phyloP scores from a whole-genome alignment of 2,797 vertebrate species.

The Pempheris klunzingeri region DNA sequence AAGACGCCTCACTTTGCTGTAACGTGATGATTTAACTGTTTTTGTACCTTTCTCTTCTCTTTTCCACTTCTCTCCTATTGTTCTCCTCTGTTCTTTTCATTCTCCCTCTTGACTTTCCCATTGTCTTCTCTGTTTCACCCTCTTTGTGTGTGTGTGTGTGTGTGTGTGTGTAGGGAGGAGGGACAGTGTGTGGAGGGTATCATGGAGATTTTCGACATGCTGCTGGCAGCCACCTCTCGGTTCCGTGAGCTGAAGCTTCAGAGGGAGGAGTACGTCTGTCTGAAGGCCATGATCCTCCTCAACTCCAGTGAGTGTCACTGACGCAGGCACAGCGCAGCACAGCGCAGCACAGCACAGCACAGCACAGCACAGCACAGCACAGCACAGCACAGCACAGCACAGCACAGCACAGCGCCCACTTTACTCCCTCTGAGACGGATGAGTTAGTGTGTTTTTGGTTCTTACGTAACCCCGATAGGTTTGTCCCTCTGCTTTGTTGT shows the following conservation, averaged over 20 bases:
- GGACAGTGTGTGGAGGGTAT: slow-evolving; percentile 97
- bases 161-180: slow-evolving; percentile 88
- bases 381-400: too few relatives aligned
- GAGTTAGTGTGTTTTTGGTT: not conserved
- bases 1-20: too few relatives aligned
- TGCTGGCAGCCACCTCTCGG: slow-evolving; percentile 94
- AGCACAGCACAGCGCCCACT: not conserved
- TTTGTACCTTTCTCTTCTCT: not conserved
- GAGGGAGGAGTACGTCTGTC: slow-evolving; percentile 96
- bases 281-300: slow-evolving; percentile 98
- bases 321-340: not conserved
- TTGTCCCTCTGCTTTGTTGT: slow-evolving; percentile 27
- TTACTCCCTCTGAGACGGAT: not conserved
- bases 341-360: too few relatives aligned
- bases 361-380: too few relatives aligned
- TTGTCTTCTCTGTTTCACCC: not conserved
- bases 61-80: too few relatives aligned
- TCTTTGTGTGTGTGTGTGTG: too few relatives aligned
- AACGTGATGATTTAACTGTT: too few relatives aligned
- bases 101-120: too few relatives aligned
- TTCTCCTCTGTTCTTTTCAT: not conserved
- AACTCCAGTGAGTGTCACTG: slow-evolving; percentile 95
- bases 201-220: slow-evolving; percentile 98
- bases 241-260: slow-evolving; percentile 96
- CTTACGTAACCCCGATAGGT: slow-evolving; percentile 27